Conservation (phyloP, 2,113 vertebrate species). For the Loxodonta africana region DNA sequence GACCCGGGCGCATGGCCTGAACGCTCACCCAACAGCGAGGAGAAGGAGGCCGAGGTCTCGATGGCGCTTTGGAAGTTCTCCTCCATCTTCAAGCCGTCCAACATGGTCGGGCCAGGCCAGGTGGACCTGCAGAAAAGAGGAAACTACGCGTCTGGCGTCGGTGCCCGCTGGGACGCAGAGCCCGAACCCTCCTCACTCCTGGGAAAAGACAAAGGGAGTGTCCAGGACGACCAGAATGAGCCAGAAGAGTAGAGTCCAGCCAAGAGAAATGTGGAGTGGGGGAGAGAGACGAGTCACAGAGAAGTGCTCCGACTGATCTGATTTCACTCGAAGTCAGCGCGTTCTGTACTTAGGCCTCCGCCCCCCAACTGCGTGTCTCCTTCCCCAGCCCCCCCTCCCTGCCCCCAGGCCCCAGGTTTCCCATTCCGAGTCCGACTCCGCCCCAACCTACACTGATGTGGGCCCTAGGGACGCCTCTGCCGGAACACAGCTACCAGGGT, state of each 20-base stretch:
- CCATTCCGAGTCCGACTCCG: constrained; percentile 62
- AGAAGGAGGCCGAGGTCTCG: constrained; percentile 86
- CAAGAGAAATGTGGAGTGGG: not conserved
- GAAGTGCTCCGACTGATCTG: constrained; percentile 56
- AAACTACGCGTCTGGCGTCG: constrained; percentile 56
- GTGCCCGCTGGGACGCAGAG: not conserved
- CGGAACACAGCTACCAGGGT: not conserved
- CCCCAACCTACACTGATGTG: constrained; percentile 25
- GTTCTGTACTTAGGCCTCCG: constrained; percentile 77
- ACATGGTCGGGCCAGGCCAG: constrained; percentile 81
- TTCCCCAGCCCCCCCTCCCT: constrained; percentile 1
- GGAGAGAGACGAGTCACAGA: constrained; percentile 36
- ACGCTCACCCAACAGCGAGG: constrained; percentile 89
- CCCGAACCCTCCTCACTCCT: not conserved
- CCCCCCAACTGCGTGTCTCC: constrained; percentile 69
- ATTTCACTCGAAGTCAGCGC: constrained; percentile 70
- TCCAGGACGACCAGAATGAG: not conserved
- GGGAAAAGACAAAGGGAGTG: constrained; percentile 14
- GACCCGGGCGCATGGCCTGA: not conserved
- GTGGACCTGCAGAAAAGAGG: constrained; percentile 44
- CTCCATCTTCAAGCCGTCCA: constrained; percentile 91
- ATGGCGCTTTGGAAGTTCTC: constrained; percentile 87
- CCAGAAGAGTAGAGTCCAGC: constrained; percentile 21
- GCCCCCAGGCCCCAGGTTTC: constrained; percentile 45
- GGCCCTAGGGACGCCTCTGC: constrained; percentile 50